These are phyloP conservation scores for Phylloscopus trochilus DNA, from an alignment of 2,113 vertebrate genomes.

Conservation along the genomic window DNA sequence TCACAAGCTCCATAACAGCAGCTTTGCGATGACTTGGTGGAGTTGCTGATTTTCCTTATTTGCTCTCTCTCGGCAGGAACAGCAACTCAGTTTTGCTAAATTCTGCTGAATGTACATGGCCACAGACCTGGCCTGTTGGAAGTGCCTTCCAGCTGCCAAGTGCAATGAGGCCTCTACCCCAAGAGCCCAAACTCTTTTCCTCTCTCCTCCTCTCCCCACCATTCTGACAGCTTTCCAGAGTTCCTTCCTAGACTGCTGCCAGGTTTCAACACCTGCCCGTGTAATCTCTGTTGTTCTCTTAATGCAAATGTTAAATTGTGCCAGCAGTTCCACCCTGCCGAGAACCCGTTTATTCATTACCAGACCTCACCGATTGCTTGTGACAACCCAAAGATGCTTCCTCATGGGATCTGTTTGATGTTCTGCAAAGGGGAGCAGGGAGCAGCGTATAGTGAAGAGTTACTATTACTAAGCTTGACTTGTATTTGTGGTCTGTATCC, in stretches of 20 bases:
- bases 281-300: neutral
- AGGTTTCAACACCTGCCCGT: neutral
- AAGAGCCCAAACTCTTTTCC: neutral
- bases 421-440: neutral
- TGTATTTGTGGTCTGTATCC: neutral
- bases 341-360: neutral
- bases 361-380: neutral
- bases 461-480: neutral
- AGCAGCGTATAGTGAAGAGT: neutral
- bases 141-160: neutral
- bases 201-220: neutral
- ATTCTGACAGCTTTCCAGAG: neutral
- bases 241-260: conserved; percentile 8
- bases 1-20: neutral
- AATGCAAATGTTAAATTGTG: neutral
- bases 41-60: neutral
- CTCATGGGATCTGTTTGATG: neutral
- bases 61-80: neutral
- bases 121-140: neutral
- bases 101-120: neutral
- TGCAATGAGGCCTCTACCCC: neutral
- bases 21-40: neutral
- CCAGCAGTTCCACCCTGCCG: neutral
- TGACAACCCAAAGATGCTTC: neutral
- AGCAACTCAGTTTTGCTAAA: conserved; percentile 16